A percentile compares a stretch with the other conserved stretches of the same genome.
phyloP scores from a whole-genome alignment of 2,888 invertebrate species.

The Linyphia triangularis region DNA sequence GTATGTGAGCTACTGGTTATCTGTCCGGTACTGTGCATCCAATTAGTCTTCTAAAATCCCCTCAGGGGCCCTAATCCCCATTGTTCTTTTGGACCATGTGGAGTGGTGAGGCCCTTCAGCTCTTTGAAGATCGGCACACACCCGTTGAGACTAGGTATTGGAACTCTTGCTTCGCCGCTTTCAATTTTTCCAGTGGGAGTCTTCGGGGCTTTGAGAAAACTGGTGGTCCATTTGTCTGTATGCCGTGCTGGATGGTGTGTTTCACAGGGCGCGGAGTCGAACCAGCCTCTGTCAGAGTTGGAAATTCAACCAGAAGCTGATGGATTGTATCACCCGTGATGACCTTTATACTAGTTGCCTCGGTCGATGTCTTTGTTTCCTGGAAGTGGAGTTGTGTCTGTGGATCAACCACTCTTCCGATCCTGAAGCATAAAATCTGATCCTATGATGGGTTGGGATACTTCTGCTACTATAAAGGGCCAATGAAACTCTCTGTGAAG shows the following conservation, averaged over 20 bases:
- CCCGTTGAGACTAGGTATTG: not conserved
- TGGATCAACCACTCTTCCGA: too few relatives aligned
- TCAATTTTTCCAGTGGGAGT: not conserved
- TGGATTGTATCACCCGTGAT: slow-evolving; percentile 3
- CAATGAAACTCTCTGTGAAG: too few relatives aligned
- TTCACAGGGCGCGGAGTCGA: not conserved
- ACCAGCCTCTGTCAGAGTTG: not conserved
- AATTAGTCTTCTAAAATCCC: slow-evolving; percentile 79
- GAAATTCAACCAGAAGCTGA: slow-evolving; percentile 18
- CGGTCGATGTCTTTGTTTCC: too few relatives aligned
- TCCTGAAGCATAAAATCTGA: too few relatives aligned
- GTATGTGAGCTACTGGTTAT: slow-evolving; percentile 80
- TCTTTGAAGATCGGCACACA: slow-evolving; percentile 2
- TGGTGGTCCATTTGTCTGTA: slow-evolving; percentile 21
- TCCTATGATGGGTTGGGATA: too few relatives aligned
- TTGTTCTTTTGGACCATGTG: slow-evolving; percentile 30
- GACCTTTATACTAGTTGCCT: too few relatives aligned
- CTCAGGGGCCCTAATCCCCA: slow-evolving; percentile 78
- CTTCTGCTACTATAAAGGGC: too few relatives aligned
- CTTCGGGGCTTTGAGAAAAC: slow-evolving; percentile 17
- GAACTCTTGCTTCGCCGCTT: too few relatives aligned
- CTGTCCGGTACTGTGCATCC: slow-evolving; percentile 78
- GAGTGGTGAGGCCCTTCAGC: slow-evolving; percentile 5
- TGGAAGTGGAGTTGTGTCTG: too few relatives aligned
- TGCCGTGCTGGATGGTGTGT: not conserved